A percentile compares a stretch with the other conserved stretches of the same genome.
Conservation (phyloP, 2,113 vertebrate species). For the Zosterops lateralis region DNA sequence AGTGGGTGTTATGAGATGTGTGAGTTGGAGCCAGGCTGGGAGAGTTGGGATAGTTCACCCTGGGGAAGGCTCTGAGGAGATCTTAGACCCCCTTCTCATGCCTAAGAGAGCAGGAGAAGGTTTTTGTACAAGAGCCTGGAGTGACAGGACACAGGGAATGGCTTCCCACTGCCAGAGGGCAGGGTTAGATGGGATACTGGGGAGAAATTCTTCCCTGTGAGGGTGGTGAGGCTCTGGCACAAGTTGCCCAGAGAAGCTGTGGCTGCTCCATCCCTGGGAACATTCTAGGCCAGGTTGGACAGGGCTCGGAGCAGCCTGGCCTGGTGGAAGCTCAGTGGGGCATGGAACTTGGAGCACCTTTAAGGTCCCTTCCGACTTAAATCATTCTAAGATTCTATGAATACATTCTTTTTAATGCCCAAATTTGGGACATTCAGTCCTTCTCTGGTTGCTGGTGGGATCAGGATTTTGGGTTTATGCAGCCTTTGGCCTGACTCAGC, state of each 20-base stretch:
- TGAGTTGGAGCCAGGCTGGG: background rate
- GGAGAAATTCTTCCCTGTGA: background rate
- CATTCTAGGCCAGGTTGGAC: background rate
- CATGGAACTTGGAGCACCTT: background rate
- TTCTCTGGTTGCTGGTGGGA: background rate
- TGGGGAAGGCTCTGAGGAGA: background rate
- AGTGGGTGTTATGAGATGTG: rapidly evolving
- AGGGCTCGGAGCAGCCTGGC: background rate
- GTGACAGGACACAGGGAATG: background rate
- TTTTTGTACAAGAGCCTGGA: background rate
- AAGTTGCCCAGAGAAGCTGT: background rate
- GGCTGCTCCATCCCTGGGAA: background rate
- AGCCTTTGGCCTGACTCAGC: background rate
- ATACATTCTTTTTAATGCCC: rapidly evolving
- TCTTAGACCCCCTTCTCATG: background rate
- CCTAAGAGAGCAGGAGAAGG: background rate
- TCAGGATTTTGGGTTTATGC: background rate
- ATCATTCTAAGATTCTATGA: background rate
- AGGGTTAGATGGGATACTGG: background rate
- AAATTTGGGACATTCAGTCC: background rate
- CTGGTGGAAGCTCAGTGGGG: background rate
- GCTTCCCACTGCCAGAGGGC: background rate
- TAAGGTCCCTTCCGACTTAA: background rate
- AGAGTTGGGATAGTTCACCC: background rate
- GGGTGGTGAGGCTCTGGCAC: background rate